Conservation (phyloP, 1,140 invertebrate species). For the Bradysia coprophila region DNA sequence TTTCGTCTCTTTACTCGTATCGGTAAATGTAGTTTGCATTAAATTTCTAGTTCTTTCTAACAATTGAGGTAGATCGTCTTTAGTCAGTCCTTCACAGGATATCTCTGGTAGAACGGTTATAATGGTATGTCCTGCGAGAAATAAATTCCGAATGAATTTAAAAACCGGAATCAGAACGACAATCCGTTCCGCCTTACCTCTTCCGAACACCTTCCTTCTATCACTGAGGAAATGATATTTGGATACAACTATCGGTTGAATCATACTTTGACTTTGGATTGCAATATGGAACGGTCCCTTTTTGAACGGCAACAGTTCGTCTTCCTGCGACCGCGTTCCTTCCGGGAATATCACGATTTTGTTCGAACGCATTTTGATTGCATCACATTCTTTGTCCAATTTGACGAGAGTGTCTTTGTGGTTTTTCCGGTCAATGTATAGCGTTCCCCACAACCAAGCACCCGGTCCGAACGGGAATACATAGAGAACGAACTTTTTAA, state of each 20-base stretch:
- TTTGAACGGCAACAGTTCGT: constrained; percentile 59
- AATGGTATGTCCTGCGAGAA: constrained; percentile 33
- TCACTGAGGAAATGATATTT: constrained; percentile 68
- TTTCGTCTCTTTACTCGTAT: too few species aligned
- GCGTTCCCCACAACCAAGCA: constrained; percentile 66
- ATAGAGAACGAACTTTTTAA: constrained; percentile 68
- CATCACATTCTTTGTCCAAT: constrained; percentile 51
- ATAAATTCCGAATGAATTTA: too few species aligned
- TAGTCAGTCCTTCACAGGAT: constrained; percentile 36
- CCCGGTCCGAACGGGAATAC: constrained; percentile 67
- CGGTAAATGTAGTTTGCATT: constrained; percentile 46
- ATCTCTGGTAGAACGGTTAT: constrained; percentile 54
- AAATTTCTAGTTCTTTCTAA: constrained; percentile 26
- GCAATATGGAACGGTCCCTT: constrained; percentile 91
- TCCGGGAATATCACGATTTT: constrained; percentile 53
- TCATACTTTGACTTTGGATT: constrained; percentile 57
- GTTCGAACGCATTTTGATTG: constrained; percentile 42
- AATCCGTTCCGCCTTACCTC: constrained; percentile 33
- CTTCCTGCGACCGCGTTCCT: constrained; percentile 47
- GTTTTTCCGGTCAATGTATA: constrained; percentile 68
- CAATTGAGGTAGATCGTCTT: constrained; percentile 18
- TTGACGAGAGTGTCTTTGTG: constrained; percentile 43
- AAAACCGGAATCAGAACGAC: neutral
- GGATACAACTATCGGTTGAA: constrained; percentile 79
- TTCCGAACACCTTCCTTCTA: constrained; percentile 49